Evolutionary conservation across 2,113 vertebrate genomes (phyloP).

Genomic region (Oxyura jamaicensis): DNA sequence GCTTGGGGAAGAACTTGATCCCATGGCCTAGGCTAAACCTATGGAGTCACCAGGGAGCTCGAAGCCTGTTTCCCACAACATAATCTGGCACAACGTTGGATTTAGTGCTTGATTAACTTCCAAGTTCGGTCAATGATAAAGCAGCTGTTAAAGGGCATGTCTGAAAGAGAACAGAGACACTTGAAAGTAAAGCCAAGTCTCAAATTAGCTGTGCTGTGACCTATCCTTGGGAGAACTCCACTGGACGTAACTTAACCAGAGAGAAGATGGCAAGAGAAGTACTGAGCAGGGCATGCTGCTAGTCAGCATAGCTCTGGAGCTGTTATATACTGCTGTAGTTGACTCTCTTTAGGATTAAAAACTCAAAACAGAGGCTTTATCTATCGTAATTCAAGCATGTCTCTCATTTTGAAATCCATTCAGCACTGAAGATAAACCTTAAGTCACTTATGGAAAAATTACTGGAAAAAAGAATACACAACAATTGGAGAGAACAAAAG

Average conservation of each 20-base stretch:
- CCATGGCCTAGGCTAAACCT: neutral
- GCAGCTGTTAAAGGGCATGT: neutral
- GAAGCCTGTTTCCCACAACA: slow-evolving; percentile 30
- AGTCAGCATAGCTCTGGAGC: neutral
- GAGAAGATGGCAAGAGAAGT: neutral
- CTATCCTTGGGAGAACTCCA: neutral
- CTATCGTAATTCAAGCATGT: neutral
- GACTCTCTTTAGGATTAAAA: neutral
- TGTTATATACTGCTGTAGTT: neutral
- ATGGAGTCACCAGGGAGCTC: neutral
- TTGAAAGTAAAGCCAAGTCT: slow-evolving; percentile 26
- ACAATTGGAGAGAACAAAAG: neutral
- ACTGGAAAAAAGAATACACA: neutral
- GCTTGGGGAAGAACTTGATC: neutral
- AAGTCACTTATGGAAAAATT: neutral
- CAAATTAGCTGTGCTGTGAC: neutral
- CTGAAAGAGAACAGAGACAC: slow-evolving; percentile 11
- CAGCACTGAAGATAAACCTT: neutral
- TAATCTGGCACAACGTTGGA: neutral
- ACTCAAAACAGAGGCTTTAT: neutral
- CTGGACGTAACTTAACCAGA: neutral
- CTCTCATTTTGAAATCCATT: neutral
- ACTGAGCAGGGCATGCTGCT: neutral
- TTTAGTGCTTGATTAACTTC: neutral
- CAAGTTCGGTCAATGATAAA: slow-evolving; percentile 37